These are phyloP conservation scores for Gopherus flavomarginatus DNA, from an alignment of 2,113 vertebrate species.

Conservation along the genomic window DNA sequence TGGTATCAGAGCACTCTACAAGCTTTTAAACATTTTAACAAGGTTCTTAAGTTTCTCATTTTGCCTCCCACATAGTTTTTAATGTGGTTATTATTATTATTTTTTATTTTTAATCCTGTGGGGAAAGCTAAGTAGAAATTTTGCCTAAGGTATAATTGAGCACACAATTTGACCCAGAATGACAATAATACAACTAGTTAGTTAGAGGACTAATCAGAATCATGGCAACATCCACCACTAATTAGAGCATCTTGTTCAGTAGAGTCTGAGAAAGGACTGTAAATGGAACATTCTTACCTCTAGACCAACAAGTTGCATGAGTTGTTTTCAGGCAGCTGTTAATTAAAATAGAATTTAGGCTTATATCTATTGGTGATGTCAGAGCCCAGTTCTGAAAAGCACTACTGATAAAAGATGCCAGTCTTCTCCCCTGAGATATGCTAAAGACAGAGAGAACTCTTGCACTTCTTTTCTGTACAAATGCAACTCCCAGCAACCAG, in stretches of 20 bases:
- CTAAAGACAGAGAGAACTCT: not conserved
- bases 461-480: not conserved
- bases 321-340: not conserved
- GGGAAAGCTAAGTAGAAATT: conserved; percentile 6
- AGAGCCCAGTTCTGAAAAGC: not conserved
- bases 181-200: conserved; percentile 26
- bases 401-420: not conserved
- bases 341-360: not conserved
- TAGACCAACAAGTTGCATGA: accelerated
- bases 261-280: not conserved
- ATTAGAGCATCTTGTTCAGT: conserved; percentile 10
- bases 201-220: conserved; percentile 41
- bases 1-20: not conserved
- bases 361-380: not conserved
- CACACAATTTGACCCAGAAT: not conserved
- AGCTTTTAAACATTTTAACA: not conserved
- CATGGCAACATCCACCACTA: conserved; percentile 36
- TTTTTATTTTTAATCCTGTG: conserved; percentile 18
- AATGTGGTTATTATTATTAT: not conserved
- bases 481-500: not conserved
- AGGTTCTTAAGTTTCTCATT: not conserved
- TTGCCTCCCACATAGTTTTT: not conserved
- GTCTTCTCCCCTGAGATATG: not conserved
- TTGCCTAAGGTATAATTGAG: not conserved
- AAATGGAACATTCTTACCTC: not conserved